phyloP scores from a whole-genome alignment of 2,888 invertebrate genomes.

The Exocentrus adspersus region DNA sequence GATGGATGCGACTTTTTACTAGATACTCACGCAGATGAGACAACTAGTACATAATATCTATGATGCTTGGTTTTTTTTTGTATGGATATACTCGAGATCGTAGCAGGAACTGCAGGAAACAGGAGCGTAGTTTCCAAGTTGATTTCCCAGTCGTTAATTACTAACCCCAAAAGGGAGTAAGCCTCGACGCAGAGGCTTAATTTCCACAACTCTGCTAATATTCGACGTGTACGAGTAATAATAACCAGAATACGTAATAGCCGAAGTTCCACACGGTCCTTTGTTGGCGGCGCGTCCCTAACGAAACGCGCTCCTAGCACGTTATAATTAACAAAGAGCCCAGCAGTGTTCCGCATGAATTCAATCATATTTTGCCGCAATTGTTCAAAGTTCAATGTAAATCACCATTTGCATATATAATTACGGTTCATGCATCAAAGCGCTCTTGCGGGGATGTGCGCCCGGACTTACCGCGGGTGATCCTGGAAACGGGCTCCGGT shows the following conservation, averaged over 20 bases:
- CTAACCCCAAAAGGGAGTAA: slow-evolving; percentile 22
- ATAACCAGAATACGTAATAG: slow-evolving; percentile 39
- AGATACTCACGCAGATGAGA: too few species aligned
- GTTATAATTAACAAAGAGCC: slow-evolving; percentile 60
- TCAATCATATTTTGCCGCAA: slow-evolving; percentile 55
- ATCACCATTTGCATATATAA: slow-evolving; percentile 63
- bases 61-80: too few species aligned
- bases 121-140: not conserved
- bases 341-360: slow-evolving; percentile 48
- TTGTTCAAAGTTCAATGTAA: slow-evolving; percentile 63
- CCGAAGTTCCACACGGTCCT: slow-evolving; percentile 45
- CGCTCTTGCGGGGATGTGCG: slow-evolving; percentile 40
- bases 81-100: too few species aligned
- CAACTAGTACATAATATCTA: too few species aligned
- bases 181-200: slow-evolving; percentile 37
- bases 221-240: too few species aligned
- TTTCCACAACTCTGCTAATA: slow-evolving; percentile 30
- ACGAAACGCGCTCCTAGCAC: slow-evolving; percentile 45
- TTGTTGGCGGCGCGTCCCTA: slow-evolving; percentile 42
- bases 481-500: not conserved
- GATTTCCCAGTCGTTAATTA: slow-evolving; percentile 19
- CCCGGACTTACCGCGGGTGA: slow-evolving; percentile 46
- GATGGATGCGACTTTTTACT: slow-evolving; percentile 22
- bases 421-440: slow-evolving; percentile 56
- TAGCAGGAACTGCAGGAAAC: too few species aligned